Conservation (phyloP, 2,113 vertebrate genomes). For the Tachysurus vachellii region DNA sequence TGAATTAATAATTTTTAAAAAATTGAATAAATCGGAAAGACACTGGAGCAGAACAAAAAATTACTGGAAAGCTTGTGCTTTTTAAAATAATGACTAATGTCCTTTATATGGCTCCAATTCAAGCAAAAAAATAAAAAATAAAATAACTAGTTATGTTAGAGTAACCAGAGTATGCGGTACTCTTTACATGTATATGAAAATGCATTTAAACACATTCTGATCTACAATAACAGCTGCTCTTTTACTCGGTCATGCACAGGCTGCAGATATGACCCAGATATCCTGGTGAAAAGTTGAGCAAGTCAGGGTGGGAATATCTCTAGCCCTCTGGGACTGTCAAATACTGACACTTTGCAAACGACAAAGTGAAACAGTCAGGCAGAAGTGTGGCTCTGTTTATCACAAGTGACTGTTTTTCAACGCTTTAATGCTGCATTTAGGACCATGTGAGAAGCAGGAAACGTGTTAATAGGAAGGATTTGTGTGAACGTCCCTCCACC, state of each 20-base stretch:
- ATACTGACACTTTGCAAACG: slow-evolving; percentile 36
- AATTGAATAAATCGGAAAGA: neutral
- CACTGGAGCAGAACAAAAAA: neutral
- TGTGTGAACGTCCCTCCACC: neutral
- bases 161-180: too few relatives aligned
- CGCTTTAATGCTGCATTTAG: neutral
- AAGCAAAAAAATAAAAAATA: neutral
- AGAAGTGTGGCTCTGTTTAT: slow-evolving; percentile 30
- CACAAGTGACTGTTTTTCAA: slow-evolving; percentile 16
- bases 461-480: neutral
- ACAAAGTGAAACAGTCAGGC: slow-evolving; percentile 26
- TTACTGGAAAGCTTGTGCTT: neutral
- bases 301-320: neutral
- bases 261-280: neutral
- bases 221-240: neutral
- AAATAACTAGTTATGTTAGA: too few relatives aligned
- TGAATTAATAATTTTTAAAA: too few relatives aligned
- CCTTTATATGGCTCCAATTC: neutral
- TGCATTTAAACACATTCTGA: neutral
- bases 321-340: slow-evolving; percentile 4
- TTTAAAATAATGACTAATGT: neutral
- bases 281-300: slow-evolving; percentile 12
- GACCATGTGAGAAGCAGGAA: neutral
- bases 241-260: neutral
- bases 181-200: neutral